These are phyloP conservation scores for Chanos chanos DNA, from an alignment of 2,797 vertebrate species.

Conservation along the genomic window DNA sequence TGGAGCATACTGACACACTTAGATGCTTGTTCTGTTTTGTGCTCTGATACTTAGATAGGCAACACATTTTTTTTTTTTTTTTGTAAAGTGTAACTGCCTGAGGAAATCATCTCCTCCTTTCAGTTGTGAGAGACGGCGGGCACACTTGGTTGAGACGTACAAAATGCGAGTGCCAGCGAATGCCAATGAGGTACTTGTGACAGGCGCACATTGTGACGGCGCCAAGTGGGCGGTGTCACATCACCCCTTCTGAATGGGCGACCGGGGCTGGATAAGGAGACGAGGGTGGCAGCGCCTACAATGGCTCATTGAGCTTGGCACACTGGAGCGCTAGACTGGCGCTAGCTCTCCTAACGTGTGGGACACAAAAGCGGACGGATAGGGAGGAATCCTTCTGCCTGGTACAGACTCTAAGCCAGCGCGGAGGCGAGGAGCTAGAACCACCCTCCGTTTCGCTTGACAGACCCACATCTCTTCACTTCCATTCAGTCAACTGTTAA, in stretches of 20 bases:
- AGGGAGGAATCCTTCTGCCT: conserved; percentile 63
- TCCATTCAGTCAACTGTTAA: too few relatives aligned
- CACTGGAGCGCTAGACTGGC: conserved; percentile 68
- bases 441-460: too few relatives aligned
- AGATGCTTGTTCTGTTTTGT: too few relatives aligned
- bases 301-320: conserved; percentile 66
- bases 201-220: conserved; percentile 70
- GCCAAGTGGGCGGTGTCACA: conserved; percentile 64
- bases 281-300: conserved; percentile 65
- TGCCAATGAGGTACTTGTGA: conserved; percentile 75
- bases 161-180: conserved; percentile 57
- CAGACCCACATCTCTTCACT: too few relatives aligned
- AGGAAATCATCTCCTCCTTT: conserved; percentile 53
- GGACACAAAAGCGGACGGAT: neutral
- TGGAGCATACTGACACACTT: too few relatives aligned
- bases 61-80: too few relatives aligned
- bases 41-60: too few relatives aligned
- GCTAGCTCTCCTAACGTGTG: conserved; percentile 57
- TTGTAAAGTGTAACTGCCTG: conserved; percentile 61
- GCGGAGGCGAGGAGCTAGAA: neutral
- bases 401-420: conserved; percentile 60
- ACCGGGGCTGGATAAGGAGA: conserved; percentile 58
- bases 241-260: conserved; percentile 67
- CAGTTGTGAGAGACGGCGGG: conserved; percentile 7
- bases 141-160: conserved; percentile 24